Evolutionary conservation across 1,140 invertebrate species (phyloP), one percentile per base, ranked within the genome.

Genomic region (Forficula auricularia): DNA sequence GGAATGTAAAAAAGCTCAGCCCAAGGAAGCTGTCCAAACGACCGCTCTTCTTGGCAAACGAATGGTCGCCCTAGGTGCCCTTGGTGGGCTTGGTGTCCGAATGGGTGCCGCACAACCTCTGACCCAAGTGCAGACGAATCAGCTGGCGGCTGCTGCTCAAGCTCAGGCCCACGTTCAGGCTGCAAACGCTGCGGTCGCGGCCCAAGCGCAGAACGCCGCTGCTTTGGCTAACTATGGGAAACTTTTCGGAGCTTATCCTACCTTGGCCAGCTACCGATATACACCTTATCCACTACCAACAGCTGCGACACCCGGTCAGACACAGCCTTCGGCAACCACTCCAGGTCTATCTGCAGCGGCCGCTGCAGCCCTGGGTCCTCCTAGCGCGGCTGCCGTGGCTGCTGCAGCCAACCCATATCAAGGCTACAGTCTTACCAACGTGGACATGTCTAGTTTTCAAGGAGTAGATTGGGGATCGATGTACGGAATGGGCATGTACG

Each of bases 1-100:
- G 20, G 85, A 90, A 58, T 89, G 85, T 62, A 90, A 90, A 62
- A 87, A 88, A 61, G 86, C 86, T 7, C 85, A 89, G 63, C 85
- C 85, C 2, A 90, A 91, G 59, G 85, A 90, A 54, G 81, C 83
- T 0, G 84, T 88, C 0, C 80, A 82, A 43, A 72, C 72, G 15
- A 74, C 73, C n/a, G 65, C 78, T 49, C 61, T 81, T 10, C 62
- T 82, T 3, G 75, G 79, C 39, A 82, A 82, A 54, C 65, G 79
- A 44, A 58, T 82, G 33, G 75, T 82, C 51, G 22, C 22, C 10
- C 22, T 27, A 10, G 22, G 22, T 4, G 22, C 22, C 10, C 50
- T 59, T 35, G 72, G 73, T 16, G 72, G 73, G 0, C 52, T 79
- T 1, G 76, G 76, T n/a, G 70, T 78, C 7, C 60, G 74, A 20